Percentiles rank a stretch among this genome's conserved stretches.
Evolutionary conservation across 2,888 invertebrate species (phyloP).

Genomic region (Lymantria monacha): DNA sequence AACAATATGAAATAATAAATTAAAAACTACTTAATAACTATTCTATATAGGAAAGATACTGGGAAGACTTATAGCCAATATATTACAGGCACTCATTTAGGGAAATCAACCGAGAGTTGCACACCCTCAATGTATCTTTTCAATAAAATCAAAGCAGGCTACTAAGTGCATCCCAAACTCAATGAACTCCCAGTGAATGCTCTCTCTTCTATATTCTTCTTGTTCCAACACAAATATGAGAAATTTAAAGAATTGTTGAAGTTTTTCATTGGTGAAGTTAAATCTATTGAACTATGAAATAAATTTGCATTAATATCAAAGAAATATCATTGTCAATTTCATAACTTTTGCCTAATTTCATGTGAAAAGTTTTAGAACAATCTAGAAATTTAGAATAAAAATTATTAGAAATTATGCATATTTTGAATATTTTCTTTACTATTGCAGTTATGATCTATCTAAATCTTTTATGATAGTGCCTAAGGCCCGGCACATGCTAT

Average conservation of each 20-base stretch:
- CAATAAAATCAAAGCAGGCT: conserved; percentile 99
- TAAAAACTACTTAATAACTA: conserved; percentile 31
- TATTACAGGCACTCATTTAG: conserved; percentile 28
- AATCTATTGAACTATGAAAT: conserved; percentile 96
- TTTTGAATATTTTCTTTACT: conserved; percentile 1
- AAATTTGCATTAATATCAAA: conserved; percentile 62
- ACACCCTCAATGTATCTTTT: conserved; percentile 89
- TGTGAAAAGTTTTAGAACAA: too few relatives aligned
- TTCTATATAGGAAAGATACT: conserved; percentile 41
- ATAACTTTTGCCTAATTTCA: neutral
- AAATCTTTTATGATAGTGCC: neutral
- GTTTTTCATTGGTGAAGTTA: conserved; percentile 99
- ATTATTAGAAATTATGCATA: neutral
- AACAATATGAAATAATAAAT: conserved; percentile 46
- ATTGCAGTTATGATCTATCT: neutral
- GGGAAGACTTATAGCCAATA: conserved; percentile 37
- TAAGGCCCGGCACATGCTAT: conserved; percentile 16
- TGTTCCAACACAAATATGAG: conserved; percentile 99
- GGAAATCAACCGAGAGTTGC: conserved; percentile 50
- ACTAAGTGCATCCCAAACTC: conserved; percentile 99
- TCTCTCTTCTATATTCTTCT: conserved; percentile 98
- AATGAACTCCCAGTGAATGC: conserved; percentile 99
- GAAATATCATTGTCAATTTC: conserved; percentile 11
- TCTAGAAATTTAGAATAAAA: conserved; percentile 1
- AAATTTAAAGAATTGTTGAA: conserved; percentile 99